A percentile compares a stretch with the other conserved stretches of the same genome.
Evolutionary conservation across 2,113 vertebrate genomes (phyloP).

Genomic region (Hemiscyllium ocellatum): DNA sequence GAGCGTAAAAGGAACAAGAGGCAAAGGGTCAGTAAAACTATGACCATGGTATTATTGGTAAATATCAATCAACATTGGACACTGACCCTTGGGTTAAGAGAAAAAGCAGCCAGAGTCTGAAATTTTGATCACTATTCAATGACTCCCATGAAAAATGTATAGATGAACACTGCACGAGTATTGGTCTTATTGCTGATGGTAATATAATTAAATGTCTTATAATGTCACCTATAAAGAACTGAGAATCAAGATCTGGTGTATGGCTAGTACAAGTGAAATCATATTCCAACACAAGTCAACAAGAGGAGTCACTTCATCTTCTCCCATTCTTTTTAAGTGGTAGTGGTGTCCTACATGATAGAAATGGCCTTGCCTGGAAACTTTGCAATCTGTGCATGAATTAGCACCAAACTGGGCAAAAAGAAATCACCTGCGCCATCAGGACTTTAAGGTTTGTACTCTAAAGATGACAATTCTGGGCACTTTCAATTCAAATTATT

Average conservation of each 20-base stretch:
- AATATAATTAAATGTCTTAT: background rate
- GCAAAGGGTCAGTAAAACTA: too few species aligned
- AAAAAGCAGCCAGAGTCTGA: too few species aligned
- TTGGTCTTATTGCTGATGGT: background rate
- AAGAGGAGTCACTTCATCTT: background rate
- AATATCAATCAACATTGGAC: too few species aligned
- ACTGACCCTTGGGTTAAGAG: too few species aligned
- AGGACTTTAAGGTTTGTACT: background rate
- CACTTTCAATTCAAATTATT: slow-evolving; percentile 4
- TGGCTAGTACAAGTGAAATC: too few species aligned
- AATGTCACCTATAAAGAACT: background rate
- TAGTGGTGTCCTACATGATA: background rate
- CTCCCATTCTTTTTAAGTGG: background rate
- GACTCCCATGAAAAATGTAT: too few species aligned
- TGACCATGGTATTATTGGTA: too few species aligned
- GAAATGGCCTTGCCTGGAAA: background rate
- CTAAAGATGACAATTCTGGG: background rate
- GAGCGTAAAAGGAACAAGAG: background rate
- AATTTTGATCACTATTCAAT: too few species aligned
- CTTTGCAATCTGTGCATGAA: background rate
- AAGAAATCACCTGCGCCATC: background rate
- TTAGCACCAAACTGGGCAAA: background rate
- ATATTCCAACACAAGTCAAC: too few species aligned
- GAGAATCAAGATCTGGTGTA: too few species aligned
- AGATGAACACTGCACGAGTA: too few species aligned